Evolutionary conservation across 2,113 vertebrate genomes (phyloP), one percentile per base, ranked within the genome.

Genomic region (Calyptomena viridis): DNA sequence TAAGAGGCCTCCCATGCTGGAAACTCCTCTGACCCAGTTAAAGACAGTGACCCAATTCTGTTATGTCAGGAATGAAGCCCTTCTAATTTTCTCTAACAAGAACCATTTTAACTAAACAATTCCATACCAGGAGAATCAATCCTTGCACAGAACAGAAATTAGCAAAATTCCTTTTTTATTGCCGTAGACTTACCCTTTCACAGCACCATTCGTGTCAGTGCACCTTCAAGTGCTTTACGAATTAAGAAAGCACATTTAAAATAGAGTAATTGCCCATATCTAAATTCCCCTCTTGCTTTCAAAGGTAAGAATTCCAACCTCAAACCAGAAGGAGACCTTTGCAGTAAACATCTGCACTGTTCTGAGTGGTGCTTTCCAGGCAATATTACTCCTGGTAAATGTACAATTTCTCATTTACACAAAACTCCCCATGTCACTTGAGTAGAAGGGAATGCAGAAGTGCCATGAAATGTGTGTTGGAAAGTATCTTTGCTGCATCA

Each of bases 11-110:
- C 93, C 81, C 72, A 46, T 72, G 53, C 81, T 91, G 78, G 94
- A 93, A 95, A 88, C 95, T 89, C 90, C 58, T 83, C 17, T 96
- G 96, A 97, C 96, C 96, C 94, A 97, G 74, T 97, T 97, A 92
- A 89, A 83, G 55, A 93, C 50, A 83, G 37, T 91, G 94, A 97
- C 96, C 94, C 91, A 97, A 11, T 97, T 97, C 67, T 93, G 60
- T 76, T 89, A 88, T 14, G 81, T 78, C 59, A 75, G 86, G 87
- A 95, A 90, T 53, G 78, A 91, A 96, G 66, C 60, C 83, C 75
- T 93, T 81, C 75, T 92, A 27, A 90, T 89, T 93, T 93, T 79
- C 77, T 87, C 37, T 3, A 67, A 53, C 60, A 39, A 72, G 84
- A 93, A 62, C n/a, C 6, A 19, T 59, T 82, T 86, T 47, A 84